These are phyloP conservation scores for Allygus modestus DNA, from an alignment of 2,888 invertebrate genomes.

Conservation along the genomic window DNA sequence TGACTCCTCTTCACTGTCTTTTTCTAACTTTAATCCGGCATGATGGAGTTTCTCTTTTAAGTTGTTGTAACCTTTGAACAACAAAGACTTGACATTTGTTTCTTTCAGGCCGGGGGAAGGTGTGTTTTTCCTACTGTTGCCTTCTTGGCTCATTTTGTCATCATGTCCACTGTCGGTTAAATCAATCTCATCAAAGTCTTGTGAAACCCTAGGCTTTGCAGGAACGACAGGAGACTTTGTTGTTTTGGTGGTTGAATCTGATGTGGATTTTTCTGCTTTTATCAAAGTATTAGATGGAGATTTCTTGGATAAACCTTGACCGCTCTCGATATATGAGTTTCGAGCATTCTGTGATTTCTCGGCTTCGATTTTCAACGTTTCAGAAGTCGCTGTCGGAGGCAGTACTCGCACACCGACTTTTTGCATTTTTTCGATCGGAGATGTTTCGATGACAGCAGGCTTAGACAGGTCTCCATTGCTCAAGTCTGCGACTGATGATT, in stretches of 20 bases:
- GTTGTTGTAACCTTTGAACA: slow-evolving; percentile 72
- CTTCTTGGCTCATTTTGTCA: slow-evolving; percentile 64
- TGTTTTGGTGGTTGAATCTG: slow-evolving; percentile 36
- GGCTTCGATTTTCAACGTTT: slow-evolving; percentile 65
- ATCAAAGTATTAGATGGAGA: slow-evolving; percentile 42
- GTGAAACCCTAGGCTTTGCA: slow-evolving; percentile 37
- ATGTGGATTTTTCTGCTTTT: slow-evolving; percentile 52
- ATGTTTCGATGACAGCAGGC: slow-evolving; percentile 68
- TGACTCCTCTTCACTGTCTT: slow-evolving; percentile 59
- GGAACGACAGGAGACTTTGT: slow-evolving; percentile 47
- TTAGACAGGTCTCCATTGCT: slow-evolving; percentile 65
- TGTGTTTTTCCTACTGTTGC: slow-evolving; percentile 60
- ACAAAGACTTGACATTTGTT: slow-evolving; percentile 70
- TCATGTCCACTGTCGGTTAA: slow-evolving; percentile 66
- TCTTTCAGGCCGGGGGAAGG: slow-evolving; percentile 68
- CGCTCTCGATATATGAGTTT: slow-evolving; percentile 69
- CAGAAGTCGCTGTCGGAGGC: slow-evolving; percentile 68
- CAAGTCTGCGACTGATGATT: slow-evolving; percentile 64
- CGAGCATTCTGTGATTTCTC: slow-evolving; percentile 70
- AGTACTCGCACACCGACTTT: slow-evolving; percentile 72
- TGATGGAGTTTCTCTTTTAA: slow-evolving; percentile 75
- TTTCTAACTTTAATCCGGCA: slow-evolving; percentile 57
- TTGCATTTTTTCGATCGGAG: slow-evolving; percentile 67
- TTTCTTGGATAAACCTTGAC: slow-evolving; percentile 61
- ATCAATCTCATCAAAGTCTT: slow-evolving; percentile 69